Evolutionary conservation across 2,113 vertebrate genomes (phyloP), one percentile per base, ranked within the genome.

Genomic region (Aplodontia rufa): DNA sequence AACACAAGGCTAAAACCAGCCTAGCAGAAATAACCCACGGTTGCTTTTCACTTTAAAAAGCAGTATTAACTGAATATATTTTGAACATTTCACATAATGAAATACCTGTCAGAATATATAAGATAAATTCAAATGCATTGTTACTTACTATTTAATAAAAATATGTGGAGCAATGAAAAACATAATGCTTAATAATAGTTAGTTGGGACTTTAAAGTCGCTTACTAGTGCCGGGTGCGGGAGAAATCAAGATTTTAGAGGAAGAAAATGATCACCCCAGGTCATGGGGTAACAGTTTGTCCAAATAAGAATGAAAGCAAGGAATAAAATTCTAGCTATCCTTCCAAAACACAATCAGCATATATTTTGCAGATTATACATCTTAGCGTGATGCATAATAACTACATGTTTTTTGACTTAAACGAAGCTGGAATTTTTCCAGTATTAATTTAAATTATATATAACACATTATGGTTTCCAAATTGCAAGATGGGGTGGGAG

Each of bases 141-240:
- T 94, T 82, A 88, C 0, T n/a, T 81, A 58, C 13, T 35, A 85
- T 60, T 49, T 96, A 83, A 97, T 82, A 42, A 92, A 94, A 83
- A 74, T 6, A 87, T 87, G 80, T 85, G 74, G 40, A 71, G 14
- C 28, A 90, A 87, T 49, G 49, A 94, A 96, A 84, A 94, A 91
- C 0, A 0, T 26, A 71, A 86, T 88, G 37, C 28, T 89, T 91
- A 84, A 71, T 89, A 94, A 95, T 91, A 96, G 93, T 87, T 88
- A 91, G 93, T 81, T 81, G 83, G 16, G 17, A 92, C 68, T 83
- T 40, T 93, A 91, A 94, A 75, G 17, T 60, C 83, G 49, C 40
- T 89, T 89, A 93, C 93, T 72, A 95, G 74, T 35, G 0, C 69
- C 89, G 91, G 64, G 58, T 89, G 24, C 28, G 76, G 69, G 30